Evolutionary conservation across 2,888 invertebrate species (phyloP).

Genomic region (Synanthedon formicaeformis): DNA sequence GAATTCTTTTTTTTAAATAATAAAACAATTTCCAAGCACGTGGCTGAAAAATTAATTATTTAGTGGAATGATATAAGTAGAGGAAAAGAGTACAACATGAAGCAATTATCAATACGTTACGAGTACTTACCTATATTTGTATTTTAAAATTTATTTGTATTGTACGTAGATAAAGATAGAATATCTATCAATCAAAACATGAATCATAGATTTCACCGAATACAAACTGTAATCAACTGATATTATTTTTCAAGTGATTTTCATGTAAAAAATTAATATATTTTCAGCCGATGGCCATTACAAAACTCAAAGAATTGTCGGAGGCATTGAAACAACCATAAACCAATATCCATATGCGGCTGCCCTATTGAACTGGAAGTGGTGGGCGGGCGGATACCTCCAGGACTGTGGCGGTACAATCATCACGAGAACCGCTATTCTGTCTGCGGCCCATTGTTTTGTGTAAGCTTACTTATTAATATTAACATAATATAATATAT

Average conservation of each 20-base stretch:
- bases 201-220: too few relatives aligned
- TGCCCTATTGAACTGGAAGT: constrained; percentile 16
- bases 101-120: too few relatives aligned
- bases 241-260: background rate
- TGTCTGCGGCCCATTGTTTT: constrained; percentile 26
- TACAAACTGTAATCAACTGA: background rate
- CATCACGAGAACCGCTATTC: constrained; percentile 18
- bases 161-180: too few relatives aligned
- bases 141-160: too few relatives aligned
- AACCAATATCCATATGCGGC: constrained; percentile 17
- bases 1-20: too few relatives aligned
- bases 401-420: constrained; percentile 24
- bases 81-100: too few relatives aligned
- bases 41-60: too few relatives aligned
- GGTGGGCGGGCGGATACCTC: constrained; percentile 8
- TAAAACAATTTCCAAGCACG: too few relatives aligned
- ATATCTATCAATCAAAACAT: too few relatives aligned
- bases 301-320: constrained; percentile 21
- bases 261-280: background rate
- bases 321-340: constrained; percentile 23
- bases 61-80: too few relatives aligned
- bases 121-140: too few relatives aligned
- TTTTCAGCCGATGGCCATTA: constrained; percentile 14
- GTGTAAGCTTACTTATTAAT: constrained; percentile 11
- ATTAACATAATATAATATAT: too few relatives aligned